Evolutionary conservation across 1,140 invertebrate species (phyloP).

Genomic region (Pectinophora gossypiella): DNA sequence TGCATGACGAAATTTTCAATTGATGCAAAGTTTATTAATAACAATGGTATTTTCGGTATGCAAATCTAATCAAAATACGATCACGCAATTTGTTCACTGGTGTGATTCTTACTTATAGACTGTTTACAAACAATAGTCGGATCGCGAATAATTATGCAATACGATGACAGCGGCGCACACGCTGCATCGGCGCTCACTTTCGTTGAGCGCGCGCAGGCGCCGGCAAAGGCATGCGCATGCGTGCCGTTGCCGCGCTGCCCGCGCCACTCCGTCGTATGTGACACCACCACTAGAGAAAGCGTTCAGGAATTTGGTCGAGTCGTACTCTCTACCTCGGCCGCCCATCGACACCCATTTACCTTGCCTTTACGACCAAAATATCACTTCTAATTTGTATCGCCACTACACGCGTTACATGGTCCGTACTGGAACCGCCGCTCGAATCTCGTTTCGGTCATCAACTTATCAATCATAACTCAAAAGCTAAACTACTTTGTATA

Average conservation of each 20-base stretch:
- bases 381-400: background rate
- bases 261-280: conserved; percentile 20
- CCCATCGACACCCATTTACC: background rate
- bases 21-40: conserved; percentile 5
- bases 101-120: conserved; percentile 42
- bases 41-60: conserved; percentile 18
- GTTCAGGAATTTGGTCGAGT: conserved; percentile 64
- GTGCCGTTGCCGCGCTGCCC: conserved; percentile 12
- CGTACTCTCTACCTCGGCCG: background rate
- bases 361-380: background rate
- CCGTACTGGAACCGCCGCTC: background rate
- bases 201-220: conserved; percentile 45
- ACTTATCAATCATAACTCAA: conserved; percentile 44
- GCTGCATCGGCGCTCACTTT: conserved; percentile 55
- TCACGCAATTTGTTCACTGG: conserved; percentile 45
- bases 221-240: conserved; percentile 12
- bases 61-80: conserved; percentile 46
- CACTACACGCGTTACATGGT: background rate
- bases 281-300: conserved; percentile 57
- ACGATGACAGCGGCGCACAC: conserved; percentile 47
- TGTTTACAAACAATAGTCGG: conserved; percentile 71
- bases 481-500: conserved; percentile 24
- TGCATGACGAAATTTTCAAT: background rate
- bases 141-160: conserved; percentile 70
- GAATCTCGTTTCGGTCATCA: conserved; percentile 22